Evolutionary conservation across 2,888 invertebrate genomes (phyloP).

Genomic region (Stenolophus ochropezus): DNA sequence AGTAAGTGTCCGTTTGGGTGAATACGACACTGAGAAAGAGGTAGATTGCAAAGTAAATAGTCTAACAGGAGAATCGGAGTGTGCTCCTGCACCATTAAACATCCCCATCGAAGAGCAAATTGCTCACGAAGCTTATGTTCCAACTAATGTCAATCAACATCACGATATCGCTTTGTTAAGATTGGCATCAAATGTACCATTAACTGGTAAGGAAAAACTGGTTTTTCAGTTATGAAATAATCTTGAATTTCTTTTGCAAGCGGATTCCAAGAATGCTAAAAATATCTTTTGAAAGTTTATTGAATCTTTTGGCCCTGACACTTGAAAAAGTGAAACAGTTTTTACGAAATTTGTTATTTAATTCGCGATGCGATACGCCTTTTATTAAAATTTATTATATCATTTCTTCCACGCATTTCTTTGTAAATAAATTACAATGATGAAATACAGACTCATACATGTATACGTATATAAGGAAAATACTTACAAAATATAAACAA

Average conservation of each 20-base stretch:
- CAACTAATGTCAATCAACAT: conserved; percentile 76
- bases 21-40: conserved; percentile 78
- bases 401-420: not conserved
- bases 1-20: conserved; percentile 79
- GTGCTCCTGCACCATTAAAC: conserved; percentile 78
- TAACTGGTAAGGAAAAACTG: conserved; percentile 72
- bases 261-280: not conserved
- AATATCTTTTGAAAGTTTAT: conserved; percentile 13
- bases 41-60: conserved; percentile 76
- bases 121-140: conserved; percentile 80
- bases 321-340: not conserved
- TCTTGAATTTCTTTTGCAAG: not conserved
- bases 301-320: not conserved
- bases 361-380: not conserved
- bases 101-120: conserved; percentile 79
- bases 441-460: too few species aligned
- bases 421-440: not conserved
- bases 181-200: conserved; percentile 74
- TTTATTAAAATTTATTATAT: not conserved
- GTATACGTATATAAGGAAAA: too few species aligned
- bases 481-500: too few species aligned
- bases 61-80: conserved; percentile 70
- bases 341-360: not conserved
- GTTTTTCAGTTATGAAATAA: not conserved
- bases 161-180: conserved; percentile 85